Conservation (phyloP, 1,140 invertebrate genomes). For the Coenobita brevimanus region DNA sequence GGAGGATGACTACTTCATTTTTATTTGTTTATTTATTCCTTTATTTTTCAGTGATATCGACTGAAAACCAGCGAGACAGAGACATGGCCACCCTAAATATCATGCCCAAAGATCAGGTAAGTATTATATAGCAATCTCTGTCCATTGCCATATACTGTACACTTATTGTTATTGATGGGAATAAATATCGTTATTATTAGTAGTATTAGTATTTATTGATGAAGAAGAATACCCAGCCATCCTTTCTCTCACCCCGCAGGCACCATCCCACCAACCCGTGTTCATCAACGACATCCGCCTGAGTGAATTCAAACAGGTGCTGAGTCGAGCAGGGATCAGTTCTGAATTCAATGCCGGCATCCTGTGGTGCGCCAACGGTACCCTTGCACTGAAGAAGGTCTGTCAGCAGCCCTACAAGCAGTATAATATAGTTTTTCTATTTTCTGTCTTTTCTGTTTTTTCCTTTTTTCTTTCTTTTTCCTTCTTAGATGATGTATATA, state of each 20-base stretch:
- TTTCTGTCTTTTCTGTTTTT: not conserved
- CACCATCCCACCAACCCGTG: conserved; percentile 86
- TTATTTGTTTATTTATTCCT: no score
- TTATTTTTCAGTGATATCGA: conserved; percentile 63
- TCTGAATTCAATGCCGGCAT: conserved; percentile 97
- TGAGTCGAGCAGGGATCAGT: conserved; percentile 85
- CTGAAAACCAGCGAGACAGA: conserved; percentile 58
- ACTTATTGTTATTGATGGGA: no score
- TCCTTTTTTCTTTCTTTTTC: not conserved
- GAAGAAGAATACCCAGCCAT: no score
- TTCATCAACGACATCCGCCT: conserved; percentile 97
- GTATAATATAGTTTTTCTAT: not conserved
- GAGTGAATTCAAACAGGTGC: conserved; percentile 96
- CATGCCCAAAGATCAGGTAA: conserved; percentile 72
- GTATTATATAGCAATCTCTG: not conserved
- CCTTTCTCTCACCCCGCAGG: conserved; percentile 72
- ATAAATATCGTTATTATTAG: no score
- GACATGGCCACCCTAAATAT: conserved; percentile 84
- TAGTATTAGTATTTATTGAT: no score
- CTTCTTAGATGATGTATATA: not conserved
- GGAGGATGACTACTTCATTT: no score
- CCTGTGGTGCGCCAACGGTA: conserved; percentile 95
- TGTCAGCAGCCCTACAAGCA: not conserved
- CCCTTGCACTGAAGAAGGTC: conserved; percentile 83
- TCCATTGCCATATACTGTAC: no score